Evolutionary conservation across 2,888 invertebrate genomes (phyloP), one percentile per base, ranked within the genome.

Genomic region (Tortricodes alternella): DNA sequence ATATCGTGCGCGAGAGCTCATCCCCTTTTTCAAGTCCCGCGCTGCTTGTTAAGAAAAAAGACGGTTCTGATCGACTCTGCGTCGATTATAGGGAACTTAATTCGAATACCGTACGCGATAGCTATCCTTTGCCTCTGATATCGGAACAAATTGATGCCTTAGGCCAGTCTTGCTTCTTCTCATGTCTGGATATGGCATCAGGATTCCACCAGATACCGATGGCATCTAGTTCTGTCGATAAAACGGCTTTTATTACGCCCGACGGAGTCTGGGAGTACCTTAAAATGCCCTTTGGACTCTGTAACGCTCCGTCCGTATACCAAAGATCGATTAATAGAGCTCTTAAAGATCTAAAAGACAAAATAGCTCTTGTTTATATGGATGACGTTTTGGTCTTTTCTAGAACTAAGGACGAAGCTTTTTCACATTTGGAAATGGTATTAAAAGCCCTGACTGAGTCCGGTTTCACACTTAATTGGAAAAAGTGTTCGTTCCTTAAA

Each of bases 21-120:
- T 57, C 59, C 23, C 48, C 52, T 0, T 62, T 51, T 32, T 51
- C 58, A 1, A 63, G 63, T 29, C 60, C 59, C 0, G 44, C 61
- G 9, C 23, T 64, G 1, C 37, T 62, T 11, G 57, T 55, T 0
- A 49, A 53, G 15, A 60, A 62, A 11, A 37, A 52, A 29, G 56
- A 64, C 18, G 59, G 62, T 7, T 58, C 58, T 9, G 62, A 64
- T 46, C 52, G 61, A 11, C 59, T 66, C 5, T 63, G 60, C 27
- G 52, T 59, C 1, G 67, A 62, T 7, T 58, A 49, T 19, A 13
- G 58, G 1, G 58, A 58, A 7, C 18, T 58, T 1, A 58, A 58
- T 8, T n/a, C 23, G 3, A 55, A 55, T 15, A 53, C 46, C 1
- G 37, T 53, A 0, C 24, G 53, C 4, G 44, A 44, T 5, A 16